A percentile compares a stretch with the other conserved stretches of the same genome.
phyloP scores from a whole-genome alignment of 2,113 vertebrate genomes.

The Muntiacus reevesi region DNA sequence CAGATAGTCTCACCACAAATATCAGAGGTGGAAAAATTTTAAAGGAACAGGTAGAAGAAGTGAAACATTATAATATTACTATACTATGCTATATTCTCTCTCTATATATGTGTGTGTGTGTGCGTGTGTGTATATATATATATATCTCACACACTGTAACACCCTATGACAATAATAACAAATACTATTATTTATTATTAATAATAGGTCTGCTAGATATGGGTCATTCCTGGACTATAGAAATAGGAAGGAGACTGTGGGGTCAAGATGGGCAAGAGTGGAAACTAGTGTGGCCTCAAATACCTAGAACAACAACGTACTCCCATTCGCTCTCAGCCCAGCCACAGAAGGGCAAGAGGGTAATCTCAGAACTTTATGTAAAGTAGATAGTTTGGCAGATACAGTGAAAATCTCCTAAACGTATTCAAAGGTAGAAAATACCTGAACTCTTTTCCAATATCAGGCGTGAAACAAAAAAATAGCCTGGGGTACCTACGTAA shows the following conservation, averaged over 20 bases:
- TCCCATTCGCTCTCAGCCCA: not conserved
- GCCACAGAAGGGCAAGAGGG: not conserved
- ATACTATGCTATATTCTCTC: not conserved
- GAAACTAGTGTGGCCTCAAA: not conserved
- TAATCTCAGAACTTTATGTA: not conserved
- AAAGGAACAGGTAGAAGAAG: not conserved
- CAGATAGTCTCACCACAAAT: not conserved
- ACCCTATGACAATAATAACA: not conserved
- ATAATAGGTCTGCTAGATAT: not conserved
- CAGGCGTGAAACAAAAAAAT: not conserved
- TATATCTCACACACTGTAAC: not conserved
- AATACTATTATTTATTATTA: not conserved
- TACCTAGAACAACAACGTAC: not conserved
- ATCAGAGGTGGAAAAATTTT: not conserved
- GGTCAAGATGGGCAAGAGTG: not conserved
- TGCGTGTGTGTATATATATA: not conserved
- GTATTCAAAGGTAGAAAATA: not conserved
- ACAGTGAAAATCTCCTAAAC: not conserved
- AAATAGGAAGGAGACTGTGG: not conserved
- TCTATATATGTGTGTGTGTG: fast-evolving
- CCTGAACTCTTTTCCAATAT: not conserved
- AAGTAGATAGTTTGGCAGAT: not conserved
- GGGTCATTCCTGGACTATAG: not conserved
- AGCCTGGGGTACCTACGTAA: not conserved
- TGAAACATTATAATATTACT: not conserved